A percentile compares a stretch with the other conserved stretches of the same genome.
These are phyloP conservation scores for Cavia aperea DNA, from an alignment of 2,113 vertebrate species.

Conservation along the genomic window DNA sequence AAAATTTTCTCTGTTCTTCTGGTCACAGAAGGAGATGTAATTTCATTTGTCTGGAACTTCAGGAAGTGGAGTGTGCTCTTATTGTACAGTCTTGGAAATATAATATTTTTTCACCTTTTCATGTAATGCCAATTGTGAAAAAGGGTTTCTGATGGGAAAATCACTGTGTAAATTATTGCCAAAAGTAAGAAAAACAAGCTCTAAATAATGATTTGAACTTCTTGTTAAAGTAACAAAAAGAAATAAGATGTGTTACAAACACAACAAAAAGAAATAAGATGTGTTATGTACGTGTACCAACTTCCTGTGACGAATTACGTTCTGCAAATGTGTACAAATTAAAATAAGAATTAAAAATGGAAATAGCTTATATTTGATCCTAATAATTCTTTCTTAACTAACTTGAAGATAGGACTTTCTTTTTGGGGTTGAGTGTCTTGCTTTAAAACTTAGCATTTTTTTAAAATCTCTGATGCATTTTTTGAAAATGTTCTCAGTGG, in stretches of 20 bases:
- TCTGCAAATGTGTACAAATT: background rate
- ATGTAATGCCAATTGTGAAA: conserved; percentile 32
- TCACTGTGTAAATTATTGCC: background rate
- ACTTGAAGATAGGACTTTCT: background rate
- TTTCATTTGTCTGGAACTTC: background rate
- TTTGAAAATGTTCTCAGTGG: background rate
- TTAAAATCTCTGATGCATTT: background rate
- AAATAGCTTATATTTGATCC: background rate
- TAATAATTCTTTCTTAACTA: background rate
- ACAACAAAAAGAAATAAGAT: background rate
- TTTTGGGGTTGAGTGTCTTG: background rate
- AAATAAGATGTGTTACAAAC: background rate
- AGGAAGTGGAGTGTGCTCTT: background rate
- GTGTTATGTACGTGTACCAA: background rate
- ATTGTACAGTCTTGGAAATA: background rate
- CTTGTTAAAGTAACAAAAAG: background rate
- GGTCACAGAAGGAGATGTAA: background rate
- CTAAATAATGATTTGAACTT: background rate
- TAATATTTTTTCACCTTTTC: background rate
- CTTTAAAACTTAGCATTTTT: background rate
- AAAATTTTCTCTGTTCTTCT: background rate
- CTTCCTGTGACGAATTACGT: background rate
- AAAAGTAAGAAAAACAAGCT: background rate
- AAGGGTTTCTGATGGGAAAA: background rate
- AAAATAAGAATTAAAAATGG: background rate